Evolutionary conservation across 2,888 invertebrate genomes (phyloP), one percentile per base, ranked within the genome.

Genomic region (Dione juno): DNA sequence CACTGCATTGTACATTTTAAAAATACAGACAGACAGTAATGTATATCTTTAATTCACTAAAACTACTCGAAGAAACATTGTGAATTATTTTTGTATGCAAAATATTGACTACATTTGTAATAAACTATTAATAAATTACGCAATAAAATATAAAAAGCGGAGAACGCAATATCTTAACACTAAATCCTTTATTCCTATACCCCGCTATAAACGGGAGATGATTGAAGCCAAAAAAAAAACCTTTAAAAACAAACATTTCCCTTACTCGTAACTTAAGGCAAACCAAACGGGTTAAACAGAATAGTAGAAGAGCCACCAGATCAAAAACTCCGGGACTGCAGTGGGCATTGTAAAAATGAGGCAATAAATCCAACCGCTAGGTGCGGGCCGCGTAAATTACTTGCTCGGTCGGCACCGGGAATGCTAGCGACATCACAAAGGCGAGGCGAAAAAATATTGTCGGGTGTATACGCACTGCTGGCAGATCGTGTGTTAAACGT

Each of bases 311-410:
- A 52, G 50, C 50, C 9, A 14, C 50, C 64, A 52, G 50, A 50
- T 64, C 64, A 52, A 52, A 64, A 64, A 64, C 41, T 67, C 68
- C 65, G 67, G 68, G 67, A 66, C 72, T 75, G 75, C 74, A 70
- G 82, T 81, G 82, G 81, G 85, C 83, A 89, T 89, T 90, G 88
- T 90, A 89, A 89, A 89, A 89, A 90, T 90, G 85, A 86, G 86
- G 82, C 86, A 77, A 88, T 90, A 90, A 90, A 90, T 91, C 86
- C 83, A 83, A 84, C 83, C 83, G 82, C 84, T 82, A 81, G 83
- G 75, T 81, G 79, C 82, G 75, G 79, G 76, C 78, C 78, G 80
- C 78, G 80, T 81, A 80, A 82, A 80, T 81, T 78, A 77, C 76
- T 74, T 72, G 78, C 77, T 76, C 80, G 82, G 78, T 74, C 81